Evolutionary conservation across 2,797 vertebrate genomes (phyloP).

Genomic region (Pipistrellus pipistrellus): DNA sequence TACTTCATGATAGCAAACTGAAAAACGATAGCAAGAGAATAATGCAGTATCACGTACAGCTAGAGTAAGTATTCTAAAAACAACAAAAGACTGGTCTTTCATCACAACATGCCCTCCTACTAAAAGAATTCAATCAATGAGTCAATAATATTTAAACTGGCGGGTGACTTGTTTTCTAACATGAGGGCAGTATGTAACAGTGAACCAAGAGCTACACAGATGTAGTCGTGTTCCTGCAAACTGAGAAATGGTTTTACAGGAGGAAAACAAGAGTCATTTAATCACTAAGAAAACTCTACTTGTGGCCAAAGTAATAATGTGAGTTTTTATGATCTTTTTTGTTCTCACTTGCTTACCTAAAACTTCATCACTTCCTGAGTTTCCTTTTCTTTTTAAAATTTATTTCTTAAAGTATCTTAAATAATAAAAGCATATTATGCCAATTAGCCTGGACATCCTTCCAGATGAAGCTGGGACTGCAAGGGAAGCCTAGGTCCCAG

Average conservation of each 20-base stretch:
- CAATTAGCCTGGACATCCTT: too few relatives aligned
- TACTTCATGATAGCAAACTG: conserved; percentile 3
- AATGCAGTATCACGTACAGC: conserved; percentile 28
- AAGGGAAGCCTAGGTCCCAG: too few relatives aligned
- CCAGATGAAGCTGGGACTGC: too few relatives aligned
- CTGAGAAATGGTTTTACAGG: conserved; percentile 34
- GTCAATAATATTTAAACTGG: conserved; percentile 83
- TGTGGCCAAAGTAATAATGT: neutral
- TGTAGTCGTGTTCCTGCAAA: conserved; percentile 26
- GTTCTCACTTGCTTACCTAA: conserved; percentile 9
- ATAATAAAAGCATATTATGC: too few relatives aligned
- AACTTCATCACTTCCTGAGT: neutral
- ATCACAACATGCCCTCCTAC: conserved; percentile 67
- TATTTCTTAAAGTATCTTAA: neutral
- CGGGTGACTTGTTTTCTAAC: conserved; percentile 68
- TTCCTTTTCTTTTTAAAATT: neutral
- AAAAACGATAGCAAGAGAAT: conserved; percentile 28
- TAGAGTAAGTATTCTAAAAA: conserved; percentile 57
- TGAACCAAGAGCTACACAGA: conserved; percentile 50
- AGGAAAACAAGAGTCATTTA: conserved; percentile 10
- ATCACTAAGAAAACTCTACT: neutral
- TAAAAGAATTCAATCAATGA: conserved; percentile 73
- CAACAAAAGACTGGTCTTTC: conserved; percentile 68
- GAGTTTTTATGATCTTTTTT: neutral
- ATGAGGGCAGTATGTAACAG: conserved; percentile 48